These are phyloP conservation scores for Macrobrachium nipponense DNA, from an alignment of 1,140 invertebrate genomes.

Conservation along the genomic window DNA sequence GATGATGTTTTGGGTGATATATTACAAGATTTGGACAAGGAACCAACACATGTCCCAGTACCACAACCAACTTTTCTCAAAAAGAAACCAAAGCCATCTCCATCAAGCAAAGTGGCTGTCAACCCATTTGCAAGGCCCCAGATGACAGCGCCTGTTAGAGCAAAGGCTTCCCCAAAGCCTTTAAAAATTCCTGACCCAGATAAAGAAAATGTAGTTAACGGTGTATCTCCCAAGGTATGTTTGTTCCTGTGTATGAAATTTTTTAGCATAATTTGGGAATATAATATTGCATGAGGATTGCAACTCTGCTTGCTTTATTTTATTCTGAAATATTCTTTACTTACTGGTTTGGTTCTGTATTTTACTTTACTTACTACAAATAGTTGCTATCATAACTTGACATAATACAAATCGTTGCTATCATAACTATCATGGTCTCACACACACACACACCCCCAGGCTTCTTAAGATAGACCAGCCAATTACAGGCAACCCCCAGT, in stretches of 20 bases:
- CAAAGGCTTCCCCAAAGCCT: slow-evolving; percentile 11
- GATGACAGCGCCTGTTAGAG: slow-evolving; percentile 15
- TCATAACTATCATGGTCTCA: too few species aligned
- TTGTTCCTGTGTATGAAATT: background rate
- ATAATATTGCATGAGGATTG: background rate
- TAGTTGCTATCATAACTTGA: too few species aligned
- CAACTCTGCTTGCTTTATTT: too few species aligned
- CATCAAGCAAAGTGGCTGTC: background rate
- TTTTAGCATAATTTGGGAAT: background rate
- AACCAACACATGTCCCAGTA: background rate
- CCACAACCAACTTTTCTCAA: slow-evolving; percentile 54
- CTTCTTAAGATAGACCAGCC: too few species aligned
- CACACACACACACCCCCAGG: too few species aligned
- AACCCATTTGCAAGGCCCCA: slow-evolving; percentile 54
- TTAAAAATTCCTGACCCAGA: slow-evolving; percentile 13
- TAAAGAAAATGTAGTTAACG: background rate
- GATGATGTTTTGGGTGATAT: slow-evolving; percentile 57
- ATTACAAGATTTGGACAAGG: slow-evolving; percentile 40
- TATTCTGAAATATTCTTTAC: too few species aligned
- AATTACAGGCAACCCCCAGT: too few species aligned
- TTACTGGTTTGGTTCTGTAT: too few species aligned
- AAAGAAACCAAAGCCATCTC: slow-evolving; percentile 31
- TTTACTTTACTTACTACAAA: too few species aligned
- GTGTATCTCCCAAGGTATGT: slow-evolving; percentile 37
- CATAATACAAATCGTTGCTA: too few species aligned